Evolutionary conservation across 2,888 invertebrate genomes (phyloP).

Genomic region (Drosophila infuscata): DNA sequence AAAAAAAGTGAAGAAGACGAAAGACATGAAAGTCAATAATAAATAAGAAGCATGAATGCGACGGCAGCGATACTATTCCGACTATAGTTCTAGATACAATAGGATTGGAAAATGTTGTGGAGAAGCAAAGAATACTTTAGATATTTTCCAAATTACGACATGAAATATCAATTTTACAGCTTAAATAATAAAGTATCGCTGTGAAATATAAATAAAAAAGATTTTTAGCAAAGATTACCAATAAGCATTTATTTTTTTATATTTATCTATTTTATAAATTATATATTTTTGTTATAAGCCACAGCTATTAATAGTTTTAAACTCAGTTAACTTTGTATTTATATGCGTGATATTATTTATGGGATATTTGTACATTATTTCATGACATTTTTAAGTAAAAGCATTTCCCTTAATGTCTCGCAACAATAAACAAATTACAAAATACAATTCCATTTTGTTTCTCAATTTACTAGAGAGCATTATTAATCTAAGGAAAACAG

Average conservation of each 20-base stretch:
- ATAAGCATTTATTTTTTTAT: background rate
- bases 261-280: background rate
- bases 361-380: background rate
- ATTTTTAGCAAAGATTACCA: background rate
- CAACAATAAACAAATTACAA: background rate
- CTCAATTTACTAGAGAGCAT: slow-evolving; percentile 3
- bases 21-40: slow-evolving; percentile 47
- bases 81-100: background rate
- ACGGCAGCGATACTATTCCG: slow-evolving; percentile 16
- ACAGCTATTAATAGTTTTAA: background rate
- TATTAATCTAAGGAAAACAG: background rate
- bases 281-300: too few relatives aligned
- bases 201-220: background rate
- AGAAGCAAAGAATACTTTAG: too few relatives aligned
- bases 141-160: background rate
- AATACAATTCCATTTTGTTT: background rate
- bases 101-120: background rate
- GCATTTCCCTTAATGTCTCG: background rate
- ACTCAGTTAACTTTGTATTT: too few relatives aligned
- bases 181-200: background rate
- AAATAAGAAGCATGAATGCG: slow-evolving; percentile 29
- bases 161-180: background rate
- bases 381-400: background rate
- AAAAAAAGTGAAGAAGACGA: slow-evolving; percentile 15
- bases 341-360: too few relatives aligned